These are phyloP conservation scores for Yasuhikotakia modesta DNA, from an alignment of 2,797 vertebrate species.

Conservation along the genomic window DNA sequence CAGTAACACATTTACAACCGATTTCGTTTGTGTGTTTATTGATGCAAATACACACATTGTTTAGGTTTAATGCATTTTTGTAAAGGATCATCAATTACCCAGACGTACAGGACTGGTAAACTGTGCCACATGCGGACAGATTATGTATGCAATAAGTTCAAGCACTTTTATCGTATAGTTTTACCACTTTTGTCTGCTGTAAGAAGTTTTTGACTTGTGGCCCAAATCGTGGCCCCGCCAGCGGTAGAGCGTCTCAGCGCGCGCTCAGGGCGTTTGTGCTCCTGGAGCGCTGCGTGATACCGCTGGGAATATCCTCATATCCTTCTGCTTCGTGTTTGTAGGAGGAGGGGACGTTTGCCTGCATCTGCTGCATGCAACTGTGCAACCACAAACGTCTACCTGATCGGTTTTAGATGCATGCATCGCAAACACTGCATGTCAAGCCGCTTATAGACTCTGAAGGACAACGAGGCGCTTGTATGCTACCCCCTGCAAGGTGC, in stretches of 20 bases:
- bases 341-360: not conserved
- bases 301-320: slow-evolving; percentile 2
- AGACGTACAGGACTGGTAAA: not conserved
- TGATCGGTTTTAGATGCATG: not conserved
- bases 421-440: slow-evolving; percentile 1
- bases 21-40: not conserved
- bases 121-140: not conserved
- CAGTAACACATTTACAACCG: not conserved
- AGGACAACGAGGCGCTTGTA: not conserved
- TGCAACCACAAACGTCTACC: not conserved
- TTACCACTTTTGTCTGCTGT: not conserved
- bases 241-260: not conserved
- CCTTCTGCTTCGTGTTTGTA: not conserved
- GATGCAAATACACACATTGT: not conserved
- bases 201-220: slow-evolving; percentile 21
- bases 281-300: not conserved
- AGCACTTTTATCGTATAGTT: not conserved
- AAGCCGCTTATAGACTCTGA: not conserved
- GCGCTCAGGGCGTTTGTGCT: not conserved
- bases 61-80: not conserved
- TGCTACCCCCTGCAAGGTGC: not conserved
- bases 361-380: not conserved
- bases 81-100: not conserved
- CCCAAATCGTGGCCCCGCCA: slow-evolving; percentile 4
- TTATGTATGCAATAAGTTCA: not conserved